phyloP scores from a whole-genome alignment of 1,140 invertebrate genomes.

The Microplitis mediator region DNA sequence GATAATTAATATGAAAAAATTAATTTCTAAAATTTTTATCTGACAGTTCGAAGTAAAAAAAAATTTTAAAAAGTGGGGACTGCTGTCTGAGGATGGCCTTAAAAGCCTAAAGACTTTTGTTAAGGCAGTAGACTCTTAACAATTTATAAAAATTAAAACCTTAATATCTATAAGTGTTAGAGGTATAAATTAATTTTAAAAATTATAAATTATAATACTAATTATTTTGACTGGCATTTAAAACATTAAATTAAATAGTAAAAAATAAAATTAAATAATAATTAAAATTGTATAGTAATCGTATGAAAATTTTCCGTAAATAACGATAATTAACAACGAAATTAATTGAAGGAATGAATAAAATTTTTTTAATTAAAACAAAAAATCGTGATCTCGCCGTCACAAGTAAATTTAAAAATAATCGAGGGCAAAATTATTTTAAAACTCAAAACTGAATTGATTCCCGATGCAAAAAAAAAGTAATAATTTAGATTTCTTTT shows the following conservation, averaged over 20 bases:
- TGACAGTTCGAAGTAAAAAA: too few species aligned
- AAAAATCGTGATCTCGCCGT: not conserved
- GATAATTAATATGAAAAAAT: too few species aligned
- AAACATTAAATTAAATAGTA: slow-evolving; percentile 42
- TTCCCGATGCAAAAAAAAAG: not conserved
- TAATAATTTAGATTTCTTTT: slow-evolving; percentile 13
- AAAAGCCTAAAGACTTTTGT: slow-evolving; percentile 17
- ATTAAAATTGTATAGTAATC: slow-evolving; percentile 59
- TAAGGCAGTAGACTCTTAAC: too few species aligned
- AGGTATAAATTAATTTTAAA: slow-evolving; percentile 22
- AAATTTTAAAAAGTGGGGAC: too few species aligned
- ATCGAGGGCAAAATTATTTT: slow-evolving; percentile 2
- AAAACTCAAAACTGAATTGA: not conserved
- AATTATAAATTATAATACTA: slow-evolving; percentile 41
- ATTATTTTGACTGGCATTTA: slow-evolving; percentile 46
- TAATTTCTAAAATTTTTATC: too few species aligned
- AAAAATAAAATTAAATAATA: slow-evolving; percentile 37
- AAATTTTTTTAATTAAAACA: slow-evolving; percentile 11
- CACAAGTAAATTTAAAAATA: not conserved
- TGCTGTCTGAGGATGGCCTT: too few species aligned
- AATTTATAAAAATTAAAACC: slow-evolving; percentile 42
- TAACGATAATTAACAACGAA: slow-evolving; percentile 58
- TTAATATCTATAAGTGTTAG: slow-evolving; percentile 51
- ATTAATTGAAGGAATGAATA: not conserved
- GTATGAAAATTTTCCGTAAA: slow-evolving; percentile 51